A percentile compares a stretch with the other conserved stretches of the same genome.
Conservation (phyloP, 2,888 invertebrate species). For the Watsonalla cultraria region DNA sequence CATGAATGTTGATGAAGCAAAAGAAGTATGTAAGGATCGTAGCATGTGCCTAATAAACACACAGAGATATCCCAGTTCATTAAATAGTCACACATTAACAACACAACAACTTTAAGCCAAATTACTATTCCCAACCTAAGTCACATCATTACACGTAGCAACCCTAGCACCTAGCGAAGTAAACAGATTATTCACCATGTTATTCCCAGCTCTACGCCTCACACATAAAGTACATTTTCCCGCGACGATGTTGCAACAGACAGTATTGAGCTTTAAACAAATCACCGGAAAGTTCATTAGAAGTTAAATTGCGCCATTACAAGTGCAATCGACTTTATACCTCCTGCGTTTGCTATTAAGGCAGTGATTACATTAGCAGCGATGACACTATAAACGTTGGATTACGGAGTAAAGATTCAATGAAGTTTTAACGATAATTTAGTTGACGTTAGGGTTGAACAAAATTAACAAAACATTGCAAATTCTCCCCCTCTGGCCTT, state of each 20-base stretch:
- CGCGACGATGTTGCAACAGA: background rate
- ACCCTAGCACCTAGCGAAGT: background rate
- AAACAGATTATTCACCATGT: background rate
- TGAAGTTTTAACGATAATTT: background rate
- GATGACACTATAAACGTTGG: background rate
- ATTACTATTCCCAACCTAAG: no score
- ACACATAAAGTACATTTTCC: background rate
- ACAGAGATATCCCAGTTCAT: no score
- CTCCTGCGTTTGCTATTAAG: background rate
- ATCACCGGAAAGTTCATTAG: constrained; percentile 1
- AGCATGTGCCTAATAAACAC: no score
- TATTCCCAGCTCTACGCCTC: background rate
- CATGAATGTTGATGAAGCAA: no score
- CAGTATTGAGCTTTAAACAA: constrained; percentile 1
- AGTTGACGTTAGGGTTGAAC: background rate
- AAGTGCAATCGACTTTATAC: background rate
- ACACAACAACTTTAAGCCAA: no score
- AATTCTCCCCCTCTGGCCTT: background rate
- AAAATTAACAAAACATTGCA: background rate
- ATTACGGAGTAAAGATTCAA: background rate
- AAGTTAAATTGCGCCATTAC: background rate
- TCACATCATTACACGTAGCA: background rate
- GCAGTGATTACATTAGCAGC: background rate
- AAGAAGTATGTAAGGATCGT: no score
- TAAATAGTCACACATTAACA: no score